Evolutionary conservation across 2,888 invertebrate species (phyloP).

Genomic region (Ceratothoa steindachneri): DNA sequence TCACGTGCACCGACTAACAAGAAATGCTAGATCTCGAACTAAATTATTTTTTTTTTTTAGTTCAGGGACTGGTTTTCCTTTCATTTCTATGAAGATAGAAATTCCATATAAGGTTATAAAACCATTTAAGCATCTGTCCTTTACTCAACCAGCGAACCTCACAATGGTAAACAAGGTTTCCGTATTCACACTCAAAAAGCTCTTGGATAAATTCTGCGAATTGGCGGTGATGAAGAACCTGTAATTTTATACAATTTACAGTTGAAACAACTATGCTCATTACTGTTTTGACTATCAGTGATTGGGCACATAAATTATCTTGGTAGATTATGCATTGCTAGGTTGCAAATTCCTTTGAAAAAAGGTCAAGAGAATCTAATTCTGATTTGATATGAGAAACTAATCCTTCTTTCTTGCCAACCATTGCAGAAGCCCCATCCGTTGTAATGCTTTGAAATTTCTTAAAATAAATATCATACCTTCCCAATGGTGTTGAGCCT

Average conservation of each 20-base stretch:
- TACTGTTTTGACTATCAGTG: neutral
- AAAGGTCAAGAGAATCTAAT: neutral
- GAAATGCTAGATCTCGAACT: neutral
- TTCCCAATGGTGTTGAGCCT: neutral
- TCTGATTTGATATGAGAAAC: neutral
- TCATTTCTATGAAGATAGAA: neutral
- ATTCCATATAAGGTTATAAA: neutral
- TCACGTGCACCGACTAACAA: too few species aligned
- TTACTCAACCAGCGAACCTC: constrained; percentile 24
- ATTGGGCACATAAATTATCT: neutral
- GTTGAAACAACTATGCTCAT: too few species aligned
- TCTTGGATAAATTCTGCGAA: neutral
- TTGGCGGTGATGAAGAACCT: neutral
- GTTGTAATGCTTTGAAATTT: neutral
- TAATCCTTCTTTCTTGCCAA: too few species aligned
- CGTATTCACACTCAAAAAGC: neutral
- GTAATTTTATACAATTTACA: neutral
- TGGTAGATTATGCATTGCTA: neutral
- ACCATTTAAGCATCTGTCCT: constrained; percentile 19
- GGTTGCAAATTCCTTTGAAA: neutral
- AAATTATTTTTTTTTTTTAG: neutral
- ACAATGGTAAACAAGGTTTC: too few species aligned
- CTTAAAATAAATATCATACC: neutral
- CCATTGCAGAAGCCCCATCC: neutral
- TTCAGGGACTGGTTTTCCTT: neutral